phyloP scores from a whole-genome alignment of 2,797 vertebrate genomes.

The Pristis pectinata region DNA sequence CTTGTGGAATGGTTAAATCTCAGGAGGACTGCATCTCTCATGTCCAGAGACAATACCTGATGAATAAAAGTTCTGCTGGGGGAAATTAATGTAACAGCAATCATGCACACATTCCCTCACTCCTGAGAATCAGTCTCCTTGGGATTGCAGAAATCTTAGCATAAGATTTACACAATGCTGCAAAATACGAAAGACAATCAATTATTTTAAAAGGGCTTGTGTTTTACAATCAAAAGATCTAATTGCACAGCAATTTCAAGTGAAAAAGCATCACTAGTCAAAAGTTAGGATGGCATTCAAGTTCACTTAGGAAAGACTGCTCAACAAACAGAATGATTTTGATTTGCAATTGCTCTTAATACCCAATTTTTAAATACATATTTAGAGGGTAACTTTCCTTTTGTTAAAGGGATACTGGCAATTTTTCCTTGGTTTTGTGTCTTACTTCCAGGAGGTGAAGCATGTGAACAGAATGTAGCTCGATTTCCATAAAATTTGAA shows the following conservation, averaged over 20 bases:
- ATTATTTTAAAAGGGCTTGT: neutral
- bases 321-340: neutral
- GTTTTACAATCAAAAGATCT: neutral
- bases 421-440: neutral
- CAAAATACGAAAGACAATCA: conserved; percentile 14
- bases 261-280: neutral
- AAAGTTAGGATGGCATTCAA: neutral
- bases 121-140: neutral
- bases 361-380: neutral
- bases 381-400: neutral
- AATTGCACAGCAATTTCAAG: neutral
- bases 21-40: neutral
- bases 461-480: neutral
- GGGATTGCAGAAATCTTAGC: neutral
- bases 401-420: neutral
- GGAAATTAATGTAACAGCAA: neutral
- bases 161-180: neutral
- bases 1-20: neutral
- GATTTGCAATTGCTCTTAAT: neutral
- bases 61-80: neutral
- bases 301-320: neutral
- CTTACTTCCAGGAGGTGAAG: neutral
- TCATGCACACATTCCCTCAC: neutral
- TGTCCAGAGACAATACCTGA: neutral
- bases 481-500: neutral